phyloP scores from a whole-genome alignment of 2,113 vertebrate genomes.

The Phocoena sinus region DNA sequence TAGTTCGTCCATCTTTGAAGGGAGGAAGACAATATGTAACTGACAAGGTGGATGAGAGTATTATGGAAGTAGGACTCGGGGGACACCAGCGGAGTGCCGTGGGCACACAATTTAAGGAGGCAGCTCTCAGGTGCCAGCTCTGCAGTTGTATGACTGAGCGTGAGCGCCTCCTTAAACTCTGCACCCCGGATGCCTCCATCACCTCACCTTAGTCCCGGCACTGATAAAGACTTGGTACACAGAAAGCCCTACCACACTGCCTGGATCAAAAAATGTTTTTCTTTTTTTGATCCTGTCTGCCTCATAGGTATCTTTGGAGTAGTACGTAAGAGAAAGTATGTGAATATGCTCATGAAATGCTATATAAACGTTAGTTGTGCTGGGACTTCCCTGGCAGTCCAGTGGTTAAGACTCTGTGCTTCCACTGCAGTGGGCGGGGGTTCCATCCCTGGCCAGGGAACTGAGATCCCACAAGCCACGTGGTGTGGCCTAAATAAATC shows the following conservation, averaged over 20 bases:
- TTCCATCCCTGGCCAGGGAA: no score
- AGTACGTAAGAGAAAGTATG: background rate
- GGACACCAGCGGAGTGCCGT: background rate
- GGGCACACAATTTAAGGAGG: background rate
- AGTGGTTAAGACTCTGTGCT: no score
- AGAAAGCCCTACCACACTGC: background rate
- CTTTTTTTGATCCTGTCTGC: background rate
- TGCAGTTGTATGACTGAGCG: no score
- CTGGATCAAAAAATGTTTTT: background rate
- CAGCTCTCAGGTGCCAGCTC: background rate
- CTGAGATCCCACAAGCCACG: no score
- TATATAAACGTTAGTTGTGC: background rate
- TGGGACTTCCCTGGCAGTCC: background rate
- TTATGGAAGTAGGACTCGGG: no score
- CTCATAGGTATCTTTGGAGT: background rate
- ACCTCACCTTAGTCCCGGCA: background rate
- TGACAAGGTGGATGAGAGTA: background rate
- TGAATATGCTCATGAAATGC: background rate
- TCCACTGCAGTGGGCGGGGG: no score
- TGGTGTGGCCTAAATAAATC: no score
- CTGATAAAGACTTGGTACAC: background rate
- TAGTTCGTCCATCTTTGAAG: background rate
- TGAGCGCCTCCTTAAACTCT: background rate
- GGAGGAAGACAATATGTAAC: background rate
- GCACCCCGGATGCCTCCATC: accelerated